Percentiles rank a stretch among this genome's conserved stretches.
Conservation (phyloP, 2,888 invertebrate species). For the Nasonovia ribisnigri region DNA sequence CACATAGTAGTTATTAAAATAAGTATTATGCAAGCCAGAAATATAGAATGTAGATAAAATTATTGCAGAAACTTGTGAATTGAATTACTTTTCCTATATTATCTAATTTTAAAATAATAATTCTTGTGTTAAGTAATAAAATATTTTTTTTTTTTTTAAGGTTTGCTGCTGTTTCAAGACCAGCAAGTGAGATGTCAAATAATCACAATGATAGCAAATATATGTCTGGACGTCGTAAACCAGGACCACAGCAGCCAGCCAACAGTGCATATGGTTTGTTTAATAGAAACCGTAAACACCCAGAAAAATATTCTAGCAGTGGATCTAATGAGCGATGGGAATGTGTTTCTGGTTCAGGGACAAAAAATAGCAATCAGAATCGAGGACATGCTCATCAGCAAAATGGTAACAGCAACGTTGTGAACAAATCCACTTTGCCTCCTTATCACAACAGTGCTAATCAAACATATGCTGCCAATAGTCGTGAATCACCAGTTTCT, state of each 20-base stretch:
- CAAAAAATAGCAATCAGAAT: slow-evolving; percentile 58
- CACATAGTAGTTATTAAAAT: neutral
- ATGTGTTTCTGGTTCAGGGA: slow-evolving; percentile 61
- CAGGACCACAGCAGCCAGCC: slow-evolving; percentile 57
- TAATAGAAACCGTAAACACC: slow-evolving; percentile 58
- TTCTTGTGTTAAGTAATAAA: neutral
- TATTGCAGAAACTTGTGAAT: neutral
- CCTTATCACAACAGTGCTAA: slow-evolving; percentile 60
- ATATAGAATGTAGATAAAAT: neutral
- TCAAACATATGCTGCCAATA: slow-evolving; percentile 56
- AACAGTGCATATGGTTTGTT: slow-evolving; percentile 61
- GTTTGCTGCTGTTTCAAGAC: slow-evolving; percentile 82
- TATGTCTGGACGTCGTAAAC: slow-evolving; percentile 56
- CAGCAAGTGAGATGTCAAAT: slow-evolving; percentile 69
- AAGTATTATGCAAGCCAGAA: neutral
- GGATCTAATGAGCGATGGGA: slow-evolving; percentile 63
- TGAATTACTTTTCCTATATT: neutral
- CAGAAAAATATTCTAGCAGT: slow-evolving; percentile 61
- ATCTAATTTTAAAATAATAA: neutral
- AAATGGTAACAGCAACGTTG: slow-evolving; percentile 59
- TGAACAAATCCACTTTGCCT: slow-evolving; percentile 51
- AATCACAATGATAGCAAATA: slow-evolving; percentile 60
- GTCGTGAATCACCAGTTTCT: slow-evolving; percentile 53
- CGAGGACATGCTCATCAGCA: slow-evolving; percentile 59
- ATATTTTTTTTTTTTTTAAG: slow-evolving; percentile 44